Conservation (phyloP, 2,797 vertebrate genomes). For the Syngnathus rostellatus region DNA sequence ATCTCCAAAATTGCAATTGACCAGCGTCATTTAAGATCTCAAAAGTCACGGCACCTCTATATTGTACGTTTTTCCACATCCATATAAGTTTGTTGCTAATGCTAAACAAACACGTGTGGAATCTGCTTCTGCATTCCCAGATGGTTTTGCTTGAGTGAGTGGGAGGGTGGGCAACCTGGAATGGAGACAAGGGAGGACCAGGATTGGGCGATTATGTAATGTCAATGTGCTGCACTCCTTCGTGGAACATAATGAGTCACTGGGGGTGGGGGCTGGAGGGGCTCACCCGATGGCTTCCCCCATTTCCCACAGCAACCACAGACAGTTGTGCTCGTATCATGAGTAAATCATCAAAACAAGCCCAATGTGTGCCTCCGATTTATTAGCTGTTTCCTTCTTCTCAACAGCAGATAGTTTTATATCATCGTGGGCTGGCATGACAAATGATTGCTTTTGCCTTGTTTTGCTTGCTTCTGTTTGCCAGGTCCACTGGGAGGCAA, state of each 20-base stretch:
- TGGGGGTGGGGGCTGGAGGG: background rate
- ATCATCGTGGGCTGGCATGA: background rate
- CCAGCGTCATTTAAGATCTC: too few species aligned
- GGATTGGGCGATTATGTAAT: slow-evolving; percentile 1
- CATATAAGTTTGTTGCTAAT: background rate
- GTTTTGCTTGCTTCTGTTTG: background rate
- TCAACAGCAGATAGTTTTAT: background rate
- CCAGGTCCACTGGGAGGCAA: background rate
- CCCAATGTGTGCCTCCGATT: background rate
- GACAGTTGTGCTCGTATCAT: background rate
- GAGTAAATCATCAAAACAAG: background rate
- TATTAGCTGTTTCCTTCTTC: background rate
- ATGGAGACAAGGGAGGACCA: background rate
- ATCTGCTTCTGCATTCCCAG: background rate
- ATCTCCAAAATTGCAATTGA: too few species aligned
- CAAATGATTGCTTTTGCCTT: background rate
- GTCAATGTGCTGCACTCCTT: background rate
- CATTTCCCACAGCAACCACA: background rate
- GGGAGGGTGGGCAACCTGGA: background rate
- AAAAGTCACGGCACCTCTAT: background rate
- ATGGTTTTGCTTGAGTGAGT: background rate
- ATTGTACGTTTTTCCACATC: background rate
- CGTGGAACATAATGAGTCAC: background rate
- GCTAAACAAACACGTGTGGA: background rate
- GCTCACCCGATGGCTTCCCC: background rate